Percentiles rank a stretch among this genome's conserved stretches.
These are phyloP conservation scores for Beroe forskalii DNA, from an alignment of 37 sponge, comb jelly and placozoan genomes.

Conservation along the genomic window DNA sequence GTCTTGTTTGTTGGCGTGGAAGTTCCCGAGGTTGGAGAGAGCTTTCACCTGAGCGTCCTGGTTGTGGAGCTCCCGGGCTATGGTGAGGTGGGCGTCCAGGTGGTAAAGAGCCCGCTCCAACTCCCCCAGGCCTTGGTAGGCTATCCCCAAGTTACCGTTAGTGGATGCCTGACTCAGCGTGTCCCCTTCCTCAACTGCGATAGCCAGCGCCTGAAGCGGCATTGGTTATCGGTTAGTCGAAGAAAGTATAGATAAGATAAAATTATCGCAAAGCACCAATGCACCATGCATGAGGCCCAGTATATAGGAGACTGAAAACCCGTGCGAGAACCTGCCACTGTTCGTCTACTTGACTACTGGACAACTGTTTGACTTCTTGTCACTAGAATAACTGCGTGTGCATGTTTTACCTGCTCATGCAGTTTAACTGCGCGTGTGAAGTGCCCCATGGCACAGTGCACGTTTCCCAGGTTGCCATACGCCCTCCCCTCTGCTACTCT, in stretches of 20 bases:
- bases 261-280: no score
- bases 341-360: no score
- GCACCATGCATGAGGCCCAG: no score
- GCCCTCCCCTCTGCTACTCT: constrained; percentile 71
- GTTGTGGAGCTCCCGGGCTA: constrained; percentile 75
- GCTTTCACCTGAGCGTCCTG: constrained; percentile 73
- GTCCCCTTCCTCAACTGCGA: constrained; percentile 66
- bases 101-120: constrained; percentile 73
- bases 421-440: constrained; percentile 79
- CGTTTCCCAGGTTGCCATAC: constrained; percentile 75
- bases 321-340: no score
- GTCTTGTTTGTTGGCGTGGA: constrained; percentile 69
- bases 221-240: no score
- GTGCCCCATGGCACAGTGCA: constrained; percentile 82
- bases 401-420: constrained; percentile 68
- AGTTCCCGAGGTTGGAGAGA: constrained; percentile 81
- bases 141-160: constrained; percentile 83
- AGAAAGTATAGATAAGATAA: no score
- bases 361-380: no score
- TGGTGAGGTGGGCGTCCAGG: constrained; percentile 70
- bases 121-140: constrained; percentile 78
- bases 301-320: no score
- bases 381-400: no score
- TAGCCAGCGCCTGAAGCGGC: neutral
- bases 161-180: constrained; percentile 74